Percentiles rank a stretch among this genome's conserved stretches.
Conservation (phyloP, 2,888 invertebrate genomes). For the Netelia melanura region DNA sequence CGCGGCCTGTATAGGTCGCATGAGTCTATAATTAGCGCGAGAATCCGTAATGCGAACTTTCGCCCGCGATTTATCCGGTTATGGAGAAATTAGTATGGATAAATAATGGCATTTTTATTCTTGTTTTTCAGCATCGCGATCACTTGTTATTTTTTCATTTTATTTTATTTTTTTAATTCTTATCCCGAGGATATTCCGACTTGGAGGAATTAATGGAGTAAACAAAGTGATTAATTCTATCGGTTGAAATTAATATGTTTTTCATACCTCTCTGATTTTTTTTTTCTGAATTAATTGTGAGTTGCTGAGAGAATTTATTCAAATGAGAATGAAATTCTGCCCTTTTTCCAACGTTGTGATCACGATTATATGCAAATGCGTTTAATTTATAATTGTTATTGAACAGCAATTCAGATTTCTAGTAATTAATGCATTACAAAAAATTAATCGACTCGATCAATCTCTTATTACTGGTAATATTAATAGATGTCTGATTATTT, state of each 20-base stretch:
- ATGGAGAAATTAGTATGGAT: background rate
- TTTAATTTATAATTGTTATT: background rate
- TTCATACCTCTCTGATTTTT: too few relatives aligned
- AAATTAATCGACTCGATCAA: too few relatives aligned
- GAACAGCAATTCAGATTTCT: background rate
- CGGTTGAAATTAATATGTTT: too few relatives aligned
- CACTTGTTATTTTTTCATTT: background rate
- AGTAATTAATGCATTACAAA: too few relatives aligned
- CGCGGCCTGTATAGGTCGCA: background rate
- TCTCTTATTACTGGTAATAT: too few relatives aligned
- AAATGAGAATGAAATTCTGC: background rate
- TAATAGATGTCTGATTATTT: too few relatives aligned
- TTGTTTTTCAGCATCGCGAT: background rate
- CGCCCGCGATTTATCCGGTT: background rate
- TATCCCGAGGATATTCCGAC: background rate
- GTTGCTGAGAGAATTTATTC: too few relatives aligned
- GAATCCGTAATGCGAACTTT: background rate
- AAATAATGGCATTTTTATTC: background rate
- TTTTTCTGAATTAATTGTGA: too few relatives aligned
- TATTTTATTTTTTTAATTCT: background rate
- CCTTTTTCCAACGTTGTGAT: background rate
- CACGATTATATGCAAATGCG: background rate
- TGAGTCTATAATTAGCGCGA: slow-evolving; percentile 7
- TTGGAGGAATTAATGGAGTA: background rate
- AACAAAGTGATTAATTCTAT: too few relatives aligned